Percentiles rank a stretch among this genome's conserved stretches.
These are phyloP conservation scores for Disparrhopalites patrizii DNA, from an alignment of 2,888 invertebrate species.

Conservation along the genomic window DNA sequence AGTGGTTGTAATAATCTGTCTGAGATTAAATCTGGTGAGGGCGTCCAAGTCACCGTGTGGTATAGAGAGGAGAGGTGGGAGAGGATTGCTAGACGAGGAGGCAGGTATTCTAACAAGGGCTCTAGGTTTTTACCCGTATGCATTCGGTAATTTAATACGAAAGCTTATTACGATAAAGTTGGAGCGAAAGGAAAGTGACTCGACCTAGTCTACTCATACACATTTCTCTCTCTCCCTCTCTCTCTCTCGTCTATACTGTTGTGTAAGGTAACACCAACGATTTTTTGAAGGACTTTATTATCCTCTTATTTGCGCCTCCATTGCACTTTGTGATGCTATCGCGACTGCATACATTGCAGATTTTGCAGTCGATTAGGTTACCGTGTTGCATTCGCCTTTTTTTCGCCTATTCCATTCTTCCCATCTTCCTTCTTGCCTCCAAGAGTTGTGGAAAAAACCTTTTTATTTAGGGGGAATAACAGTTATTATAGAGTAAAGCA, in stretches of 20 bases:
- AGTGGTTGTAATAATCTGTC: no score
- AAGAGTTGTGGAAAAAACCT: no score
- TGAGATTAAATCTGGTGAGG: no score
- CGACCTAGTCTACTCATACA: constrained; percentile 20
- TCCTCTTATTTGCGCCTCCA: constrained; percentile 13
- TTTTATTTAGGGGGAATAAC: no score
- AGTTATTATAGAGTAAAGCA: no score
- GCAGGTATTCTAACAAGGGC: no score
- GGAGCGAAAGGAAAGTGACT: constrained; percentile 33
- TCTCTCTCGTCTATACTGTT: not conserved
- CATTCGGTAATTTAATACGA: constrained; percentile 38
- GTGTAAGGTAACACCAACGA: constrained; percentile 23
- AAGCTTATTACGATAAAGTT: constrained; percentile 25
- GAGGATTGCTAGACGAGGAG: no score
- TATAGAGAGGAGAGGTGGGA: no score
- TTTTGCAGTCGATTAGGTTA: constrained; percentile 17
- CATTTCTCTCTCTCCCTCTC: not conserved
- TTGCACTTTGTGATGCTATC: not conserved
- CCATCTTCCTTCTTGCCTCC: no score
- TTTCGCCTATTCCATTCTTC: no score
- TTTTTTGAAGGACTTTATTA: constrained; percentile 21
- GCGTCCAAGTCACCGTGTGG: no score
- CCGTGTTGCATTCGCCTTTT: not conserved
- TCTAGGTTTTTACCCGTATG: constrained; percentile 14
- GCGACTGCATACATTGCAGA: constrained; percentile 19